phyloP scores from a whole-genome alignment of 2,888 invertebrate species.

The Drosophila cognata region DNA sequence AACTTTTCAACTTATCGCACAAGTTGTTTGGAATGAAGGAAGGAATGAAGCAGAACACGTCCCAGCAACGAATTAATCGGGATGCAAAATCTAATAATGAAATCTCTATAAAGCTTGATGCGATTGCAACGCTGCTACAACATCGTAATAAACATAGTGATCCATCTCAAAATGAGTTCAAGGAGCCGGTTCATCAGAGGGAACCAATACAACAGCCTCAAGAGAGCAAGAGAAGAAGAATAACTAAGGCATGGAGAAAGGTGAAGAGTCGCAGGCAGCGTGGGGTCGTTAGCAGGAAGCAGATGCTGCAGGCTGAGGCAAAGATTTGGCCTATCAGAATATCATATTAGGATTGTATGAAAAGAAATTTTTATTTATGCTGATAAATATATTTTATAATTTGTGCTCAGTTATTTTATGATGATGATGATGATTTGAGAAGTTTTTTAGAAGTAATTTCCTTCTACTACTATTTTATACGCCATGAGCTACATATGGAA shows the following conservation, averaged over 20 bases:
- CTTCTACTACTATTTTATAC: not conserved
- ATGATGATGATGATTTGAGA: not conserved
- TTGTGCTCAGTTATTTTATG: not conserved
- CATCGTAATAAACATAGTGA: constrained; percentile 28
- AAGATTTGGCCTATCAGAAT: constrained; percentile 48
- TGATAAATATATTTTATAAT: constrained; percentile 24
- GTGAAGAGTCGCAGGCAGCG: not conserved
- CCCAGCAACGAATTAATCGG: not conserved
- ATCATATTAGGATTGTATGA: not conserved
- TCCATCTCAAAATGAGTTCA: too few relatives aligned
- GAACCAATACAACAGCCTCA: not conserved
- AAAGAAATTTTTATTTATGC: not conserved
- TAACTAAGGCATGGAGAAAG: not conserved
- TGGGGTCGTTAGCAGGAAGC: constrained; percentile 10
- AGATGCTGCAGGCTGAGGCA: constrained; percentile 42
- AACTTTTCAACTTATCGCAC: not conserved
- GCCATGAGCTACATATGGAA: not conserved
- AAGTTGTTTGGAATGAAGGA: not conserved
- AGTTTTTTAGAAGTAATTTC: not conserved
- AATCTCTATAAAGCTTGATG: constrained; percentile 38
- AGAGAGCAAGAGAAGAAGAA: not conserved
- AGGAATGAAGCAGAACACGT: not conserved
- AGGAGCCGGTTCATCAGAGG: not conserved
- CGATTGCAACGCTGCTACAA: constrained; percentile 39
- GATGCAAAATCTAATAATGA: not conserved